Percentiles rank a stretch among this genome's conserved stretches.
Evolutionary conservation across 2,797 vertebrate genomes (phyloP).

Genomic region (Rallus crepitans): DNA sequence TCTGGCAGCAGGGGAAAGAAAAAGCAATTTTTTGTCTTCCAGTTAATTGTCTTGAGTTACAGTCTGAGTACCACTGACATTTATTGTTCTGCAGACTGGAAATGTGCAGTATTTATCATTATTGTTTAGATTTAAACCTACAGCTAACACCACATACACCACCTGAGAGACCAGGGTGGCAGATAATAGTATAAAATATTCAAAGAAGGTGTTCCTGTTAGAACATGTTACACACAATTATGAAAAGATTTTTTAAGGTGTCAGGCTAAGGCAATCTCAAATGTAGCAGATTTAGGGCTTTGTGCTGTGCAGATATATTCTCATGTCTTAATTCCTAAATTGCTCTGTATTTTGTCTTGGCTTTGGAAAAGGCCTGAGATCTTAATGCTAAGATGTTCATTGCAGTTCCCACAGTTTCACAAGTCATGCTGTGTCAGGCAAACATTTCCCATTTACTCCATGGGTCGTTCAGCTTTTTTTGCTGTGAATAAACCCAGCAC

Average conservation of each 20-base stretch:
- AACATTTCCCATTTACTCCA: neutral
- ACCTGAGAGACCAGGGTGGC: neutral
- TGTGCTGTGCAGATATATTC: neutral
- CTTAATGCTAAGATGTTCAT: neutral
- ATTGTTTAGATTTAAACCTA: conserved; percentile 25
- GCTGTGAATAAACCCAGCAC: rapidly evolving
- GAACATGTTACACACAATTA: neutral
- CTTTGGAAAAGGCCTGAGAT: neutral
- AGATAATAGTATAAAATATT: neutral
- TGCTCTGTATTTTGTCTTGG: neutral
- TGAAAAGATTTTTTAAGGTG: neutral
- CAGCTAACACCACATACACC: neutral
- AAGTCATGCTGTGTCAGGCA: rapidly evolving
- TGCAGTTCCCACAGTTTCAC: neutral
- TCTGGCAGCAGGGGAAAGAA: conserved; percentile 29
- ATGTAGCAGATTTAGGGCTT: neutral
- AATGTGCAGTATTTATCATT: conserved; percentile 25
- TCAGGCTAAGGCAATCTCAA: neutral
- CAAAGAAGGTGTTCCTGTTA: neutral
- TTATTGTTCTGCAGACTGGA: conserved; percentile 34
- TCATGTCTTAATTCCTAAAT: neutral
- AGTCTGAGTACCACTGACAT: neutral
- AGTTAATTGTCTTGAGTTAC: conserved; percentile 55
- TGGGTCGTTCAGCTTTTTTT: rapidly evolving
- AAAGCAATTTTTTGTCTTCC: conserved; percentile 35